These are phyloP conservation scores for Dryocosmus kuriphilus DNA, from an alignment of 2,888 invertebrate genomes.

Conservation along the genomic window DNA sequence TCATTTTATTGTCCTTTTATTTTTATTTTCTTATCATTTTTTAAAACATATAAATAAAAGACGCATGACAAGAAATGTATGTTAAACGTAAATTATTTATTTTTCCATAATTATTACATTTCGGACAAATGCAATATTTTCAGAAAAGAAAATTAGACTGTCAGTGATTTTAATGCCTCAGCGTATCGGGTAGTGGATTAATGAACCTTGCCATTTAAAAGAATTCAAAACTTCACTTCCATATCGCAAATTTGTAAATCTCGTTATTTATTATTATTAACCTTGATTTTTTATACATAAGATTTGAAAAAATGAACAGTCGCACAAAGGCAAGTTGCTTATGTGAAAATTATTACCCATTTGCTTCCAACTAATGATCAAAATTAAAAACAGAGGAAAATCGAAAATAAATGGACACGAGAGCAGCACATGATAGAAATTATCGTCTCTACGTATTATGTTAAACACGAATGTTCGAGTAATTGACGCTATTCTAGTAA, in stretches of 20 bases:
- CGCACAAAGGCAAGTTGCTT: not conserved
- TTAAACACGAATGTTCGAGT: not conserved
- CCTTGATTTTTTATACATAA: not conserved
- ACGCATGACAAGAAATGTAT: not conserved
- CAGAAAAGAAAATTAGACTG: not conserved
- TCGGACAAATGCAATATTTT: not conserved
- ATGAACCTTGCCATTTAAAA: not conserved
- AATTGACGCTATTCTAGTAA: not conserved
- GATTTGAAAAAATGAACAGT: not conserved
- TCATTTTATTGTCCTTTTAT: not conserved
- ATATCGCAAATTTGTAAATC: not conserved
- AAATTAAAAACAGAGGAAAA: not conserved
- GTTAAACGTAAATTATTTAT: not conserved
- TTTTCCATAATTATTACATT: not conserved
- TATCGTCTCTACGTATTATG: not conserved
- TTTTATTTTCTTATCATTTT: not conserved
- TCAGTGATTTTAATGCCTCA: slow-evolving; percentile 23
- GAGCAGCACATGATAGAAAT: not conserved
- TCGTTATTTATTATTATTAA: not conserved
- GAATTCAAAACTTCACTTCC: not conserved
- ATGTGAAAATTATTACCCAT: not conserved
- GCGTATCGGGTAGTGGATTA: not conserved
- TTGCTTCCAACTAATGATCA: not conserved
- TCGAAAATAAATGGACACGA: not conserved
- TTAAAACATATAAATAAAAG: not conserved